Conservation (phyloP, 2,888 invertebrate species). For the Ametastegia equiseti region DNA sequence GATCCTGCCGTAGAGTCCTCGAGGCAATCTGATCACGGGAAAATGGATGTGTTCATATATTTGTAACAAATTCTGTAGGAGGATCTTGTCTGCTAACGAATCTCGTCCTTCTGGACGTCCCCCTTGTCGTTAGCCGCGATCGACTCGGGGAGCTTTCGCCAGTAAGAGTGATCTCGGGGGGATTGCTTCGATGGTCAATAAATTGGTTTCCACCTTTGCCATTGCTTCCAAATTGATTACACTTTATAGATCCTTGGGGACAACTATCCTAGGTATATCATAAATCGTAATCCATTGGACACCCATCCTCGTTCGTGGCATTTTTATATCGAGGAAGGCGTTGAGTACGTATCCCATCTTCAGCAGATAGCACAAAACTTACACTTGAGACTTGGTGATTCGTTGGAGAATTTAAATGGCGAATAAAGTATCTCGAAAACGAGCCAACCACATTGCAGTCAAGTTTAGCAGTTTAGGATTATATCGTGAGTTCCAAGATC, state of each 20-base stretch:
- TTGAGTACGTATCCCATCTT: background rate
- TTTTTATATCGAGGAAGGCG: background rate
- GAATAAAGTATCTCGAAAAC: background rate
- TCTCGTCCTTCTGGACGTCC: background rate
- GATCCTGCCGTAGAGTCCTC: background rate
- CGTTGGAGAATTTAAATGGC: background rate
- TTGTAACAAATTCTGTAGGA: background rate
- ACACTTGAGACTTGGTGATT: background rate
- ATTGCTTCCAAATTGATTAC: background rate
- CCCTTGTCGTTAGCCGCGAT: background rate
- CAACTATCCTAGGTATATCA: background rate
- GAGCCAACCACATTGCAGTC: background rate
- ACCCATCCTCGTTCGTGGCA: background rate
- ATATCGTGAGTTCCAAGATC: background rate
- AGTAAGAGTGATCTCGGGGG: constrained; percentile 19
- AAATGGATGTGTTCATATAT: constrained; percentile 22
- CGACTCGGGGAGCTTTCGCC: constrained; percentile 17
- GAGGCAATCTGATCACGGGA: background rate
- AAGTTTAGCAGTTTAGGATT: no score
- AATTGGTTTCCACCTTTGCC: background rate
- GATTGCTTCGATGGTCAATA: background rate
- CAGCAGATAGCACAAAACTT: background rate
- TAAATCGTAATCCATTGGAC: background rate
- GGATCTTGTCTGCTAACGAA: constrained; percentile 26
- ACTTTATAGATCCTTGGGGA: background rate